Evolutionary conservation across 2,113 vertebrate genomes (phyloP).

Genomic region (Alexandromys fortis): DNA sequence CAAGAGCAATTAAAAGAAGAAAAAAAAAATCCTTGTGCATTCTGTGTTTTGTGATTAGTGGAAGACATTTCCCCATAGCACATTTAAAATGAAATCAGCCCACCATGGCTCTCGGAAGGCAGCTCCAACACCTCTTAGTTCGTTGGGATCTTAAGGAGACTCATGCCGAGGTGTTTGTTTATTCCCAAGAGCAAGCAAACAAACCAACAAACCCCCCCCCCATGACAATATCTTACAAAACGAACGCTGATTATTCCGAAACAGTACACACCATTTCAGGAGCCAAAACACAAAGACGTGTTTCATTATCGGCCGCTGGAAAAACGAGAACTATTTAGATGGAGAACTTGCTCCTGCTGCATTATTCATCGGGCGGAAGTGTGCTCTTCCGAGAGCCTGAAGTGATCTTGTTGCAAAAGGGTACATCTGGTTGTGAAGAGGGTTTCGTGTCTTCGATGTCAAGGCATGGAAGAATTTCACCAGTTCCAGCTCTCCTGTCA

Average conservation of each 20-base stretch:
- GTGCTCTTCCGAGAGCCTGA: constrained; percentile 24
- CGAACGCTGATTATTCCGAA: constrained; percentile 8
- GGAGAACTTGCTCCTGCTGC: background rate
- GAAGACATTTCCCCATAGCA: constrained; percentile 29
- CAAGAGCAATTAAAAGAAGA: background rate
- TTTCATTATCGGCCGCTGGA: background rate
- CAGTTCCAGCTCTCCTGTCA: constrained; percentile 48
- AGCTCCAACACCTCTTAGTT: background rate
- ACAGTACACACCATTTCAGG: background rate
- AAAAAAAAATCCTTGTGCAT: background rate
- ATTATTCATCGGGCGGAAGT: constrained; percentile 2
- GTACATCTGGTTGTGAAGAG: background rate
- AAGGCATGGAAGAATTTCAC: constrained; percentile 46
- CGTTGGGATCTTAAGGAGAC: background rate
- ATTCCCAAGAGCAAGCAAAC: background rate
- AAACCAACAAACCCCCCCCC: constrained; percentile 3
- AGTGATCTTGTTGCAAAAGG: background rate
- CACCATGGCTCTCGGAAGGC: background rate
- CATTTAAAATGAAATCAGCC: constrained; percentile 40
- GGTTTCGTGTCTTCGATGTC: constrained; percentile 44
- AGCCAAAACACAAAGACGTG: constrained; percentile 19
- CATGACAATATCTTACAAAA: background rate
- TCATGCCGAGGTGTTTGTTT: constrained; percentile 47
- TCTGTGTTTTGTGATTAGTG: constrained; percentile 52
- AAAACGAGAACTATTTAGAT: constrained; percentile 44